These are phyloP conservation scores for western clawed frog (Xenopus tropicalis) DNA, from an alignment of 2,113 vertebrate species.

Conservation along the genomic window UCB_Xtro_10.0 CM004445.2:52241001-52241500, in stretches of 20 bases:
- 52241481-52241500: no score
- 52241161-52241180: slow-evolving; percentile 37
- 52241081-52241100: slow-evolving; percentile 33
- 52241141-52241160: slow-evolving; percentile 38
- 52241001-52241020: slow-evolving; percentile 41
- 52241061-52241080: slow-evolving; percentile 39
- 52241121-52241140: slow-evolving; percentile 41
- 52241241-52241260: slow-evolving; percentile 20
- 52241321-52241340: slow-evolving; percentile 20
- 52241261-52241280: slow-evolving; percentile 40
- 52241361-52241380: slow-evolving; percentile 32
- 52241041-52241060: slow-evolving; percentile 27
- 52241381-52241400: slow-evolving; percentile 29
- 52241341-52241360: slow-evolving; percentile 35
- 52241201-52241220: slow-evolving; percentile 22
- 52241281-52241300: slow-evolving; percentile 19
- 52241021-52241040: slow-evolving; percentile 26
- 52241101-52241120: slow-evolving; percentile 43
- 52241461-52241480: no score
- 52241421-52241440: no score
- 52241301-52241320: slow-evolving; percentile 4
- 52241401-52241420: not conserved
- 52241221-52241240: slow-evolving; percentile 13
- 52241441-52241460: no score
- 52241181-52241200: slow-evolving; percentile 33